Conservation (phyloP, 2,888 invertebrate species). For the Pyrochroa serraticornis region DNA sequence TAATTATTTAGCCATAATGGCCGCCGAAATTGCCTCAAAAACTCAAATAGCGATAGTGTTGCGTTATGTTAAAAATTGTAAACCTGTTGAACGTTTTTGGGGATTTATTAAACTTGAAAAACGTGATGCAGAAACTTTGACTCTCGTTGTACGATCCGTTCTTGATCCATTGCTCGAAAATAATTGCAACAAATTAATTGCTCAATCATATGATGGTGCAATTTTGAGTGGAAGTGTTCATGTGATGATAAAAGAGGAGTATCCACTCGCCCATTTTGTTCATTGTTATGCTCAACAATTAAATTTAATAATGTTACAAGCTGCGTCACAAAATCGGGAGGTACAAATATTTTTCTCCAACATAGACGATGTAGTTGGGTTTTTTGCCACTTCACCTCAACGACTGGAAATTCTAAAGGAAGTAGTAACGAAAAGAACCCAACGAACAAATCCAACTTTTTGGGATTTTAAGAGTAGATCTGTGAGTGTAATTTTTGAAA, state of each 20-base stretch:
- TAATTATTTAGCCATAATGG: conserved; percentile 36
- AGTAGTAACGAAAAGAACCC: conserved; percentile 13
- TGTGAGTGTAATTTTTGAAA: conserved; percentile 30
- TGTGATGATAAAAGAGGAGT: conserved; percentile 30
- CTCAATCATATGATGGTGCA: conserved; percentile 35
- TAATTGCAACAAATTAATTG: conserved; percentile 28
- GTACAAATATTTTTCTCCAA: conserved; percentile 35
- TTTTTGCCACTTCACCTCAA: conserved; percentile 37
- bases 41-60: conserved; percentile 40
- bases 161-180: conserved; percentile 26
- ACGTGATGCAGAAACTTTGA: conserved; percentile 23
- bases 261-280: conserved; percentile 30
- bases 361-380: conserved; percentile 27
- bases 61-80: conserved; percentile 36
- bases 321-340: conserved; percentile 23
- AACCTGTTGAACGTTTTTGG: conserved; percentile 40
- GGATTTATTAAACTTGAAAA: conserved; percentile 32
- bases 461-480: conserved; percentile 3
- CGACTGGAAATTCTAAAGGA: conserved; percentile 32
- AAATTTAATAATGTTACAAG: conserved; percentile 31
- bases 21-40: conserved; percentile 42
- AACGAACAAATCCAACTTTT: too few species aligned
- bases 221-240: conserved; percentile 33
- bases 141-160: conserved; percentile 15
- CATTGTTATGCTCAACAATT: conserved; percentile 35